These are phyloP conservation scores for Physeter macrocephalus DNA, from an alignment of 2,113 vertebrate species.

Conservation along the genomic window DNA sequence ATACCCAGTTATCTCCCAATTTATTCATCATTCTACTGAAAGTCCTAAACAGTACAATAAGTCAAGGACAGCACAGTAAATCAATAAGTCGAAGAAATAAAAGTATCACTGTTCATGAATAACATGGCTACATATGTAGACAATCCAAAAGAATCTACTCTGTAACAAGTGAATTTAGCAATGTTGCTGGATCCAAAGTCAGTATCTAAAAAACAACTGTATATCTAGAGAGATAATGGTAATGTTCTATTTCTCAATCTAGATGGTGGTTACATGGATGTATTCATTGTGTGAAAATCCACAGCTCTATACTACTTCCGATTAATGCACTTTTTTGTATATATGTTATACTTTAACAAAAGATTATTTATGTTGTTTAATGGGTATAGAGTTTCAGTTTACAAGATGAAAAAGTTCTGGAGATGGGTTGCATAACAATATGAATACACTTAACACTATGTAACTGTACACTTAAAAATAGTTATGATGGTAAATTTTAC, in stretches of 20 bases:
- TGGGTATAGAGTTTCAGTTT: not conserved
- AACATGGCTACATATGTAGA: not conserved
- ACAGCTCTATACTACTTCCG: not conserved
- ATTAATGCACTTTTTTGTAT: not conserved
- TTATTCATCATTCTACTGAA: not conserved
- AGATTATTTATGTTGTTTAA: not conserved
- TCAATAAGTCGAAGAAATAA: not conserved
- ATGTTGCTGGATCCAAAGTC: not conserved
- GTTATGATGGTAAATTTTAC: not conserved
- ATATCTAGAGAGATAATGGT: not conserved
- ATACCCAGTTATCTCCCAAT: not conserved
- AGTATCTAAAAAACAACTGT: not conserved
- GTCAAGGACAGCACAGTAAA: not conserved
- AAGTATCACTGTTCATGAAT: not conserved
- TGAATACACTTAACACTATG: not conserved
- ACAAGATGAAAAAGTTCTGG: not conserved
- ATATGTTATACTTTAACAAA: not conserved
- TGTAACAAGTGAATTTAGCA: not conserved
- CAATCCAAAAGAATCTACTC: not conserved
- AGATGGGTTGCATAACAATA: not conserved
- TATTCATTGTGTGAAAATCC: not conserved
- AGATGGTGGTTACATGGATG: not conserved
- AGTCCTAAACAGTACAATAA: not conserved
- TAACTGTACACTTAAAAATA: not conserved
- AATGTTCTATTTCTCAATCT: not conserved